Evolutionary conservation across 1,140 invertebrate species (phyloP), one percentile per base, ranked within the genome.

Genomic region (Drosophila malerkotliana): DNA sequence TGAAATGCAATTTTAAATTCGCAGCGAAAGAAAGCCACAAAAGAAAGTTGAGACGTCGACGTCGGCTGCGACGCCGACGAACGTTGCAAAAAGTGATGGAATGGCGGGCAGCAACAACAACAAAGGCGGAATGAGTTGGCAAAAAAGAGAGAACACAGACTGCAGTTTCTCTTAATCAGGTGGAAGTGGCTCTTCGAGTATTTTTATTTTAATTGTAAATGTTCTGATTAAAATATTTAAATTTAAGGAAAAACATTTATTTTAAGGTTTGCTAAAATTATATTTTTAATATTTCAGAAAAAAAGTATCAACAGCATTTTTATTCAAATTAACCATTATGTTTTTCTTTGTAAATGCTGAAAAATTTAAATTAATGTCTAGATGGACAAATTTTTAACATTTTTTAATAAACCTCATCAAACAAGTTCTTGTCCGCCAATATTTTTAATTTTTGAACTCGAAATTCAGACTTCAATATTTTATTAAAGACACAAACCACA

Each of bases 1-100:
- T 88, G 84, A 88, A 77, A 66, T 87, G 83, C 83, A 84, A 52
- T 56, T 45, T 37, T 34, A 28, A 67, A 68, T 39, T 30, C 78
- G 74, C 39, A n/a, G 10, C 39, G 41, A 44, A 44, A 44, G 41
- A 44, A 44, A 44, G 61, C 74, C 57, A 78, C 78, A 78, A 78
- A 87, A 85, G 81, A 85, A 87, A 87, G 78, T 37, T 24, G 44
- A 37, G 34, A 32, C 28, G 12, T 44, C 34, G 39, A 34, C 48
- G 28, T 34, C 18, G 12, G 52, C 67, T 26, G n/a, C 32, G n/a
- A 14, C 21, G 32, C 2, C 30, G 47, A 24, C 39, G 34, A 37
- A 10, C 34, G 12, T 37, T 62, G 60, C 62, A 49, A 39, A 37
- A 47, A 37, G 39, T 39, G 32, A 28, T 14, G 54, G 41, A 56